These are phyloP conservation scores for Scelioninae gen. 2 DNA, from an alignment of 2,888 invertebrate species.

Conservation along the genomic window DNA sequence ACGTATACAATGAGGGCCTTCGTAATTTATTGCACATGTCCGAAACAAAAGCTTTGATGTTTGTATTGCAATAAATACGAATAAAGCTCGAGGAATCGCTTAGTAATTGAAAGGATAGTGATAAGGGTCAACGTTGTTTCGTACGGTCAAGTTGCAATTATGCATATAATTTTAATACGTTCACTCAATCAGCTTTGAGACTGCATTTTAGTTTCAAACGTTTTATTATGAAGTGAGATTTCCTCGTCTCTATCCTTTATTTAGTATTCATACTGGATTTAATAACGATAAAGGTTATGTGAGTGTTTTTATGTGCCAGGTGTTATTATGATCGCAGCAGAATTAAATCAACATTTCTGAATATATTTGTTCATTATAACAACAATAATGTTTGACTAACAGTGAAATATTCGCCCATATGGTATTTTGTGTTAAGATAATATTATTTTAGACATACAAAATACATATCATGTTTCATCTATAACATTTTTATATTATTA, in stretches of 20 bases:
- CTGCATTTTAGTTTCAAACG: slow-evolving; percentile 13
- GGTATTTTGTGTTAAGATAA: too few species aligned
- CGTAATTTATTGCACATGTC: slow-evolving; percentile 12
- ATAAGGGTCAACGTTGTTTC: slow-evolving; percentile 29
- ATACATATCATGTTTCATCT: too few species aligned
- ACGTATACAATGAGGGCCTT: neutral
- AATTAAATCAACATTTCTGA: too few species aligned
- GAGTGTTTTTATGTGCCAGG: slow-evolving; percentile 9
- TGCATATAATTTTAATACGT: slow-evolving; percentile 36
- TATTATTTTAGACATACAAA: too few species aligned
- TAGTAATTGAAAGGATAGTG: slow-evolving; percentile 34
- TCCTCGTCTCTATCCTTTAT: slow-evolving; percentile 13
- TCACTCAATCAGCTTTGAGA: slow-evolving; percentile 35
- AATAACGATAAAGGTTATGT: too few species aligned
- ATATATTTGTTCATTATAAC: too few species aligned
- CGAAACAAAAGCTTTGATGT: slow-evolving; percentile 15
- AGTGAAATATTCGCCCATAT: too few species aligned
- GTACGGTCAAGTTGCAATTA: slow-evolving; percentile 23
- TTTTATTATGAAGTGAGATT: slow-evolving; percentile 16
- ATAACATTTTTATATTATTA: too few species aligned
- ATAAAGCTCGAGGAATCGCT: slow-evolving; percentile 19
- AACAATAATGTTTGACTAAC: too few species aligned
- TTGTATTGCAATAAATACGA: slow-evolving; percentile 12
- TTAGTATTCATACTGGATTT: too few species aligned
- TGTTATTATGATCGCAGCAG: neutral